Percentiles rank a stretch among this genome's conserved stretches.
These are phyloP conservation scores for Lithosia quadra DNA, from an alignment of 2,888 invertebrate genomes.

Conservation along the genomic window DNA sequence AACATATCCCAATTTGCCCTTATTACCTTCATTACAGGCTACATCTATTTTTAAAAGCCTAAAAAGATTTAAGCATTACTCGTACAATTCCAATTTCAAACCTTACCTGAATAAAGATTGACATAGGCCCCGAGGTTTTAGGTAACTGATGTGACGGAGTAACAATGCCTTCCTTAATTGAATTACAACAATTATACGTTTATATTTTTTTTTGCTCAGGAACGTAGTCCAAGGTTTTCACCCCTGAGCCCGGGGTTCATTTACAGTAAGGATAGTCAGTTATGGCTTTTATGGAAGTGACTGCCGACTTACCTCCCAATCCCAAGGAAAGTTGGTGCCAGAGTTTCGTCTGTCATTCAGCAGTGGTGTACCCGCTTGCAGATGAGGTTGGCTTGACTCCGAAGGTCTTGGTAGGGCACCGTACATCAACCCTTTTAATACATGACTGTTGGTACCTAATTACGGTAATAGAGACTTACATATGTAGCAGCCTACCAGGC, in stretches of 20 bases:
- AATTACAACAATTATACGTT: constrained; percentile 5
- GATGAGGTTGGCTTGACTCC: no score
- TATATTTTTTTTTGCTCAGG: background rate
- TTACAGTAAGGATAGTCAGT: no score
- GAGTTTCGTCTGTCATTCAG: no score
- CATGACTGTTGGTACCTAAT: background rate
- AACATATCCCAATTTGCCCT: background rate
- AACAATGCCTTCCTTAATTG: constrained; percentile 12
- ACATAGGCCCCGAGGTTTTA: constrained; percentile 9
- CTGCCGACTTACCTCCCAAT: no score
- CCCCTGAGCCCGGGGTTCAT: background rate
- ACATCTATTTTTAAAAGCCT: constrained; percentile 9
- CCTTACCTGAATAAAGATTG: constrained; percentile 3
- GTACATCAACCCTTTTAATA: no score
- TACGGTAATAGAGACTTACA: background rate
- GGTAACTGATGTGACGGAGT: background rate
- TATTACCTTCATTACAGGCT: background rate
- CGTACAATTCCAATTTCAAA: constrained; percentile 5
- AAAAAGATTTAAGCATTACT: constrained; percentile 8
- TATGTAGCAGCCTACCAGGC: constrained; percentile 14
- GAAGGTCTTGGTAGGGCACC: no score
- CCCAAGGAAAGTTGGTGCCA: no score
- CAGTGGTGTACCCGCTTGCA: no score
- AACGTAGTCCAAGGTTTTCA: no score
- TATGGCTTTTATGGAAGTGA: no score